Conservation (phyloP, 2,113 vertebrate species). For the Natator depressus region DNA sequence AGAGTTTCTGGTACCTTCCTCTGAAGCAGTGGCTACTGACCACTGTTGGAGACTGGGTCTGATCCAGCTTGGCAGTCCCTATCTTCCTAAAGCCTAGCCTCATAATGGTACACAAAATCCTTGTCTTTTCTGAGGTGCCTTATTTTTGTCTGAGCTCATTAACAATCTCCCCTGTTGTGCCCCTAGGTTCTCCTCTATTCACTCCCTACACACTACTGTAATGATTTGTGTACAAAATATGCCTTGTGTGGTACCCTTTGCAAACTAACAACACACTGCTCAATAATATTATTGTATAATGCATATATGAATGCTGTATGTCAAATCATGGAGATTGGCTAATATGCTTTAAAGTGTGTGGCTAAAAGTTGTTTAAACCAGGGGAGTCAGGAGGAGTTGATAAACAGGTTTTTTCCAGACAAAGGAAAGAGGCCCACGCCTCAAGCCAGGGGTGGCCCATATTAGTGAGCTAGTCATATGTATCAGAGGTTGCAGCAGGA, state of each 20-base stretch:
- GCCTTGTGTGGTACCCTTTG: background rate
- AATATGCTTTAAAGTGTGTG: background rate
- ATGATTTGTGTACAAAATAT: background rate
- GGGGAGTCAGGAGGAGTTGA: too few species aligned
- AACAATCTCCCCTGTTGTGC: background rate
- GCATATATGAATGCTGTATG: background rate
- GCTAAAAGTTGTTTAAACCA: background rate
- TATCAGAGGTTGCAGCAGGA: background rate
- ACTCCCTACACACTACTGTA: background rate
- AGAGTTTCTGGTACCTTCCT: background rate
- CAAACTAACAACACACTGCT: background rate
- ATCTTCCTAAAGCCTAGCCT: background rate
- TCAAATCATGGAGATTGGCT: background rate
- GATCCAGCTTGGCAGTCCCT: background rate
- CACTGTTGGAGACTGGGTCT: background rate
- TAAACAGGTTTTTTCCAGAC: background rate
- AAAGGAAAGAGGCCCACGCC: background rate
- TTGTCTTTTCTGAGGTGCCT: conserved; percentile 5
- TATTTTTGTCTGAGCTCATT: conserved; percentile 1
- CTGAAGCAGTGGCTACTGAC: background rate
- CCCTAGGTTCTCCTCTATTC: background rate
- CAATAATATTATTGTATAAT: background rate
- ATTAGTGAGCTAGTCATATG: background rate
- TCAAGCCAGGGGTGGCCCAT: too few species aligned
- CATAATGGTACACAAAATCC: background rate